Evolutionary conservation across 2,113 vertebrate genomes (phyloP).

Genomic region (Danionella cerebrum): DNA sequence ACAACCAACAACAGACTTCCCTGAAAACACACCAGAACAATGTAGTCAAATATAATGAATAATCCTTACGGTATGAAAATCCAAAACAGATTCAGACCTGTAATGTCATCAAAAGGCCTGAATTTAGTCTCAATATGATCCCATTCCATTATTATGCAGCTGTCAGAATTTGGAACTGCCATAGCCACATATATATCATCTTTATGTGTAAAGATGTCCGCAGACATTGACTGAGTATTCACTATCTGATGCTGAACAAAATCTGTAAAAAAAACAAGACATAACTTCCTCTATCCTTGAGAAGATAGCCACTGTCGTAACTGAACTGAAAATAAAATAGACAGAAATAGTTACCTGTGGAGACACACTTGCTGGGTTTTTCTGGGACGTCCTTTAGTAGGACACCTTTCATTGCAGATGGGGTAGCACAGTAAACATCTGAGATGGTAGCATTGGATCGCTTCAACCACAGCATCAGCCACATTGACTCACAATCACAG

Average conservation of each 20-base stretch:
- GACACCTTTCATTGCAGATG: slow-evolving; percentile 84
- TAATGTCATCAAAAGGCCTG: slow-evolving; percentile 94
- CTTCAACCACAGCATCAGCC: slow-evolving; percentile 94
- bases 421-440: slow-evolving; percentile 83
- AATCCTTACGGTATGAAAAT: not conserved
- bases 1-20: slow-evolving; percentile 92
- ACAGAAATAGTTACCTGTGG: slow-evolving; percentile 72
- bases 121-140: slow-evolving; percentile 97
- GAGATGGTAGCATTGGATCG: slow-evolving; percentile 94
- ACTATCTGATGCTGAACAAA: slow-evolving; percentile 91
- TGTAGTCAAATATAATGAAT: not conserved
- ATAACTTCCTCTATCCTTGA: not conserved
- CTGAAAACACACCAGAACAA: slow-evolving; percentile 51
- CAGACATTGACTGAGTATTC: slow-evolving; percentile 86
- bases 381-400: slow-evolving; percentile 84
- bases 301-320: not conserved
- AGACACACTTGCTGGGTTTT: slow-evolving; percentile 82
- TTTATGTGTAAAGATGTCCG: slow-evolving; percentile 89
- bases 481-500: slow-evolving; percentile 93
- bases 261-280: slow-evolving; percentile 65
- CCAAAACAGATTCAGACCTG: slow-evolving; percentile 66
- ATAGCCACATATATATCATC: slow-evolving; percentile 92
- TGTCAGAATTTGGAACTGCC: slow-evolving; percentile 88
- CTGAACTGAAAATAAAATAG: not conserved
- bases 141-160: slow-evolving; percentile 95